phyloP scores from a whole-genome alignment of 2,888 invertebrate genomes.

The Chrysomela aeneicollis region DNA sequence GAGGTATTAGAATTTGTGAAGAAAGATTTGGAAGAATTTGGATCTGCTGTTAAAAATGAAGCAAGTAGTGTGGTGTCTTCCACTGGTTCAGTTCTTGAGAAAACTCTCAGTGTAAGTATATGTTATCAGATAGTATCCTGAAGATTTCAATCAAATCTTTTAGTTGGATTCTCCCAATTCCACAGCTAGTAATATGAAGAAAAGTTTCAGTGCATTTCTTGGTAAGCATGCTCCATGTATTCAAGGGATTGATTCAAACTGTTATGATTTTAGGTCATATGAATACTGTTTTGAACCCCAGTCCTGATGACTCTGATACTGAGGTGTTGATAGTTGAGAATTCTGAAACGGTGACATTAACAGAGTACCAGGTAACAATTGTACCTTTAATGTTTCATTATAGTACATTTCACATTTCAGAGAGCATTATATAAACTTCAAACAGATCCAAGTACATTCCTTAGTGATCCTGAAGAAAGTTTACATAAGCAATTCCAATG shows the following conservation, averaged over 20 bases:
- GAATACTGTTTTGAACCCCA: slow-evolving; percentile 73
- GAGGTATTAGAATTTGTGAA: slow-evolving; percentile 80
- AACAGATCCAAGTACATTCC: slow-evolving; percentile 76
- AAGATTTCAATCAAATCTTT: slow-evolving; percentile 42
- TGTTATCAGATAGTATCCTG: neutral
- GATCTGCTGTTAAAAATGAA: slow-evolving; percentile 75
- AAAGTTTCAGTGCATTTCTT: slow-evolving; percentile 75
- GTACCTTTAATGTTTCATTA: neutral
- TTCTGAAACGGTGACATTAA: slow-evolving; percentile 71
- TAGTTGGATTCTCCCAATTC: slow-evolving; percentile 76
- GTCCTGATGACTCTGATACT: slow-evolving; percentile 74
- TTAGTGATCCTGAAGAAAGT: slow-evolving; percentile 70
- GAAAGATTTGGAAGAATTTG: slow-evolving; percentile 78
- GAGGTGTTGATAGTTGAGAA: slow-evolving; percentile 74
- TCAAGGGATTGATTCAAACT: slow-evolving; percentile 17
- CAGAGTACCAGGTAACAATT: slow-evolving; percentile 63
- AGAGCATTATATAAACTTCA: slow-evolving; percentile 76
- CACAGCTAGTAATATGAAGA: slow-evolving; percentile 76
- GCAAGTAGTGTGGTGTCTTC: slow-evolving; percentile 72
- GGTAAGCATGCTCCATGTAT: slow-evolving; percentile 58
- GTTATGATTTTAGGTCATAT: slow-evolving; percentile 67
- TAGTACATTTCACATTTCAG: slow-evolving; percentile 48
- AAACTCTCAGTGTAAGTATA: slow-evolving; percentile 71
- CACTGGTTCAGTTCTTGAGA: slow-evolving; percentile 73
- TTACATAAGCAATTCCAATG: slow-evolving; percentile 66